Percentiles rank a stretch among this genome's conserved stretches.
Evolutionary conservation across 2,888 invertebrate genomes (phyloP).

Genomic region (Linnaemya vulpina): DNA sequence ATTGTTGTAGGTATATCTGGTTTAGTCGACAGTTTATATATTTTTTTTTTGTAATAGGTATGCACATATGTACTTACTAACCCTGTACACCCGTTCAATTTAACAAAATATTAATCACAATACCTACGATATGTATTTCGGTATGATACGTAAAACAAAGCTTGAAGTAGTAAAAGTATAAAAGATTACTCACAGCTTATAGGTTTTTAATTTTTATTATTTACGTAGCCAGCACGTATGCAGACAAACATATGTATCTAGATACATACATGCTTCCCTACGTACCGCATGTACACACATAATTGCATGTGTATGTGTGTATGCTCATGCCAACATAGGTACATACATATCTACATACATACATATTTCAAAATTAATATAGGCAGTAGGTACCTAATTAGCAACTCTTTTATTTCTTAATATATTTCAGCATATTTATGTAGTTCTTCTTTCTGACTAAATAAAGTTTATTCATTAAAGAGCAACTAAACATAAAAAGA

Average conservation of each 20-base stretch:
- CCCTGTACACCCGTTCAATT: too few species aligned
- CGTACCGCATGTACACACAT: not conserved
- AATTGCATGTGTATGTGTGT: not conserved
- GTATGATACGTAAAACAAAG: conserved; percentile 7
- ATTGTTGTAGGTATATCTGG: conserved; percentile 38
- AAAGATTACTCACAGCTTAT: conserved; percentile 61
- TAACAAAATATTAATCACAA: not conserved
- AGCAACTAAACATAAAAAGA: conserved; percentile 18
- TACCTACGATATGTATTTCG: not conserved
- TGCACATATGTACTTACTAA: not conserved
- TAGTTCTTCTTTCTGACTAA: conserved; percentile 1
- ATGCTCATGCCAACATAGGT: too few species aligned
- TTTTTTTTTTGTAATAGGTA: conserved; percentile 9
- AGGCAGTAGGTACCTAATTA: not conserved
- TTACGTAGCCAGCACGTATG: not conserved
- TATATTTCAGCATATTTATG: not conserved
- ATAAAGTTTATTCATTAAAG: conserved; percentile 51
- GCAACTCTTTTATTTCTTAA: conserved; percentile 10
- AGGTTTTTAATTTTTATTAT: not conserved
- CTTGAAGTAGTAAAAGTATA: conserved; percentile 51
- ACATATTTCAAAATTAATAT: conserved; percentile 9
- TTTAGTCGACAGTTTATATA: conserved; percentile 29
- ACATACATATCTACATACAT: not conserved
- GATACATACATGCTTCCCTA: too few species aligned
- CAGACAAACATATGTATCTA: too few species aligned